Percentiles rank a stretch among this genome's conserved stretches.
These are phyloP conservation scores for Marronus borbonicus DNA, from an alignment of 2,888 invertebrate species.

Conservation along the genomic window DNA sequence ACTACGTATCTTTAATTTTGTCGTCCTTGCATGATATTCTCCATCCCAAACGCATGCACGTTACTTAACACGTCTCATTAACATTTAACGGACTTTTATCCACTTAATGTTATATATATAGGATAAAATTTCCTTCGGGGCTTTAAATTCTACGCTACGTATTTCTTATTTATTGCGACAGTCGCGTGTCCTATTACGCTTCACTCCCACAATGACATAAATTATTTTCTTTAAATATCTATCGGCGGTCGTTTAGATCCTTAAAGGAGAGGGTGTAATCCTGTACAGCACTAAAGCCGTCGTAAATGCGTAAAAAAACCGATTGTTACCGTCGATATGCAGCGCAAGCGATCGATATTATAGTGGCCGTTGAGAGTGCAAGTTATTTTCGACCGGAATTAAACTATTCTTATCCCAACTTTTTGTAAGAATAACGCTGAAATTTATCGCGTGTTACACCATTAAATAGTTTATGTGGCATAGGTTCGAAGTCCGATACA, in stretches of 20 bases:
- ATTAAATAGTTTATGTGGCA: constrained; percentile 28
- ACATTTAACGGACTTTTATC: constrained; percentile 20
- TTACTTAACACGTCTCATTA: constrained; percentile 25
- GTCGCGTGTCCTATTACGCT: constrained; percentile 15
- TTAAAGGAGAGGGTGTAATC: constrained; percentile 7
- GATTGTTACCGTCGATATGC: constrained; percentile 8
- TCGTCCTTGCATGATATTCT: neutral
- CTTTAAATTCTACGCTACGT: constrained; percentile 15
- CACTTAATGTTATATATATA: constrained; percentile 24
- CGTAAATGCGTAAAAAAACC: constrained; percentile 1
- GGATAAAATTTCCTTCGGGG: constrained; percentile 1
- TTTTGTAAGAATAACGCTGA: constrained; percentile 21
- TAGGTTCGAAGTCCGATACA: constrained; percentile 21
- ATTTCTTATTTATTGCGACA: constrained; percentile 38
- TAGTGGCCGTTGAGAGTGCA: constrained; percentile 1
- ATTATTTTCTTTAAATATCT: constrained; percentile 31
- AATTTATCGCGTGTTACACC: constrained; percentile 40
- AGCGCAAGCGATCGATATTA: neutral
- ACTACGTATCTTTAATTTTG: neutral
- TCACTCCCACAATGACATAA: constrained; percentile 16
- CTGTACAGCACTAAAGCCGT: neutral
- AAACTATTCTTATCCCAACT: constrained; percentile 27
- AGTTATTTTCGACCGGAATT: constrained; percentile 30
- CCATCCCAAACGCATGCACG: neutral
- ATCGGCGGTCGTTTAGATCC: neutral